phyloP scores from a whole-genome alignment of 2,797 vertebrate species.

The Phataginus tetradactyla region DNA sequence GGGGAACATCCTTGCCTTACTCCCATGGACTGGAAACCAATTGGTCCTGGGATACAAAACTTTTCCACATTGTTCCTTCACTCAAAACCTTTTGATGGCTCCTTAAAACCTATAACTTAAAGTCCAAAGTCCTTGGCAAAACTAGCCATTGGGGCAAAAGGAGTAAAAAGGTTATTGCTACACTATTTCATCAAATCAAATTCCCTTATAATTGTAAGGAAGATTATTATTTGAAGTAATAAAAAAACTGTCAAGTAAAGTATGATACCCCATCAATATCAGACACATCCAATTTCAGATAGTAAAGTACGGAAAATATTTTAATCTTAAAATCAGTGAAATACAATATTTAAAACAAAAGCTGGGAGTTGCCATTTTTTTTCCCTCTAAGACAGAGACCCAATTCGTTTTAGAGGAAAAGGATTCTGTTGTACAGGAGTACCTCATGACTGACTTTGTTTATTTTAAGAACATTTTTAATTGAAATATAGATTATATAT shows the following conservation, averaged over 20 bases:
- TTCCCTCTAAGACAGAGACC: neutral
- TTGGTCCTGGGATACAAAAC: neutral
- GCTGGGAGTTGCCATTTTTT: neutral
- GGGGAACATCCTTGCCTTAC: neutral
- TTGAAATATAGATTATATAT: no score
- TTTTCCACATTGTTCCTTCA: neutral
- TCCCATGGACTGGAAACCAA: neutral
- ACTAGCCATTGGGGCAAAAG: neutral
- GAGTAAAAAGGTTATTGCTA: neutral
- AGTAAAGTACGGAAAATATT: neutral
- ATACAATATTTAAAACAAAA: conserved; percentile 32
- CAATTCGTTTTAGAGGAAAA: neutral
- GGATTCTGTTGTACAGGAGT: neutral
- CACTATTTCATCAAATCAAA: neutral
- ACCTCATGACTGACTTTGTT: neutral
- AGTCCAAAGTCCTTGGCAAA: neutral
- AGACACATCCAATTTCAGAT: neutral
- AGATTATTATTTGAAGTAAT: neutral
- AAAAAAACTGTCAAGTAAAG: neutral
- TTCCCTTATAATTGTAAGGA: neutral
- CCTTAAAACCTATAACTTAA: neutral
- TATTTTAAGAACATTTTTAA: neutral
- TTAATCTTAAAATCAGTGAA: neutral
- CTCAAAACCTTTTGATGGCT: neutral
- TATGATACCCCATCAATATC: neutral